phyloP scores from a whole-genome alignment of 2,888 invertebrate genomes.

The Fragum whitleyi region DNA sequence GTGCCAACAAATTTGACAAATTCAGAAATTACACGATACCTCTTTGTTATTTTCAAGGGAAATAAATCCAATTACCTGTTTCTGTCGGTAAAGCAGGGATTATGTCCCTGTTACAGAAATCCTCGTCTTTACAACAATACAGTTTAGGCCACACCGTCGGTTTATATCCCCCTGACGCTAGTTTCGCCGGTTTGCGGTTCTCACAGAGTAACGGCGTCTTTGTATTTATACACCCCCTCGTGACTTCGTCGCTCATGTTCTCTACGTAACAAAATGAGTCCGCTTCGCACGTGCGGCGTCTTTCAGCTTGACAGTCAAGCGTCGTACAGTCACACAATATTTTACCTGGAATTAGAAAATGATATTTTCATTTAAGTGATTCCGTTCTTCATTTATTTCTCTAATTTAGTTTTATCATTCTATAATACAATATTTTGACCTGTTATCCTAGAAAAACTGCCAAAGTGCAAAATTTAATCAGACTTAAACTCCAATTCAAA shows the following conservation, averaged over 20 bases:
- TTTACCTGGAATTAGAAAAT: conserved; percentile 46
- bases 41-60: no score
- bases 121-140: conserved; percentile 83
- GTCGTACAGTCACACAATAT: conserved; percentile 84
- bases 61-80: conserved; percentile 53
- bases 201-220: conserved; percentile 85
- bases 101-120: conserved; percentile 83
- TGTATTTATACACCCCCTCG: conserved; percentile 84
- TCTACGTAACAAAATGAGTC: conserved; percentile 85
- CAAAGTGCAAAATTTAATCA: no score
- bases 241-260: conserved; percentile 79
- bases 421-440: no score
- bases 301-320: conserved; percentile 79
- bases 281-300: conserved; percentile 81
- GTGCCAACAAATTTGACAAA: no score
- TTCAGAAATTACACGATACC: no score
- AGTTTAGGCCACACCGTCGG: conserved; percentile 83
- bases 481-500: no score
- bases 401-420: no score
- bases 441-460: no score
- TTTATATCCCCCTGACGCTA: conserved; percentile 64
- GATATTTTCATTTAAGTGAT: no score
- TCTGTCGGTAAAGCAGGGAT: conserved; percentile 75
- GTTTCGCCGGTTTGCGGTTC: conserved; percentile 83
- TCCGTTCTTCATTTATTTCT: no score